Conservation (phyloP, 2,113 vertebrate species). For the Corythaeola cristata region DNA sequence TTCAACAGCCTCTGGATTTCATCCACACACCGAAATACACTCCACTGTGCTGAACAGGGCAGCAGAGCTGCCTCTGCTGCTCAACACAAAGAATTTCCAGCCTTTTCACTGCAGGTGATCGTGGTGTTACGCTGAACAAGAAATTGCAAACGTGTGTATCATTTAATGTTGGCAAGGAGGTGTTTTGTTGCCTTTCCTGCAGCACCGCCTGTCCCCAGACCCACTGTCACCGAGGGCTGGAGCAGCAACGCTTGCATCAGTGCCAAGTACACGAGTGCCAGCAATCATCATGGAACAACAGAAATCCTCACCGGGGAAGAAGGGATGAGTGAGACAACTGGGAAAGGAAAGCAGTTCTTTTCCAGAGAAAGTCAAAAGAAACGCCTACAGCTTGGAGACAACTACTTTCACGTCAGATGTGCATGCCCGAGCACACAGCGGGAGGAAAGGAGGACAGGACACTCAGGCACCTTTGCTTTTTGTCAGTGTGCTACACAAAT, state of each 20-base stretch:
- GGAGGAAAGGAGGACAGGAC: background rate
- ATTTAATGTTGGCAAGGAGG: background rate
- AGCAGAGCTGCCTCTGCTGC: background rate
- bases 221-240: too few species aligned
- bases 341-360: background rate
- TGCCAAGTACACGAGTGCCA: background rate
- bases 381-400: background rate
- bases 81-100: background rate
- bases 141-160: background rate
- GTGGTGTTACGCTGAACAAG: background rate
- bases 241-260: background rate
- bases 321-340: background rate
- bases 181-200: background rate
- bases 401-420: background rate
- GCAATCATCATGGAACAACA: background rate
- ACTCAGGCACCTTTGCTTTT: background rate
- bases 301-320: background rate
- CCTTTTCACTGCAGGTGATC: background rate
- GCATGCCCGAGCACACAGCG: rapidly evolving
- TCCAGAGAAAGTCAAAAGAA: background rate
- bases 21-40: background rate
- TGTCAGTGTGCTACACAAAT: background rate
- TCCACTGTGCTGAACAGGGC: background rate
- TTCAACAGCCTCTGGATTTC: background rate
- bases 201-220: background rate